phyloP scores from a whole-genome alignment of 2,113 vertebrate species.

The Grammomys dolichurus region DNA sequence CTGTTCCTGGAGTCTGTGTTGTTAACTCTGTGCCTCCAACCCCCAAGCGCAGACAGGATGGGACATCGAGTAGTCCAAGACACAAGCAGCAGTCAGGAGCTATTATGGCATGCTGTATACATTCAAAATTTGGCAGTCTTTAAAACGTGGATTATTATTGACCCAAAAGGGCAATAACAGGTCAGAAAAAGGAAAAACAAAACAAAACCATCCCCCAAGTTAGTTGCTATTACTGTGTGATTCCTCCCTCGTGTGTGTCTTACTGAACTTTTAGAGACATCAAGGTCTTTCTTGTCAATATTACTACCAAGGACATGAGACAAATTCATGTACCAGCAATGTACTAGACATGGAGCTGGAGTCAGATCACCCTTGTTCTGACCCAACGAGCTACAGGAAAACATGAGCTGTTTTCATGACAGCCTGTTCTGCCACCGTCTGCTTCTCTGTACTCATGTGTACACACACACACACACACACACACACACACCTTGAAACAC shows the following conservation, averaged over 20 bases:
- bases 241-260: neutral
- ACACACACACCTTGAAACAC: neutral
- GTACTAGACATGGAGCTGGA: neutral
- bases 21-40: too few species aligned
- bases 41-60: too few species aligned
- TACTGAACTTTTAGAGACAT: neutral
- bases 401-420: neutral
- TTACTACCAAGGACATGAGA: slow-evolving; percentile 26
- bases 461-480: too few species aligned
- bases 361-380: neutral
- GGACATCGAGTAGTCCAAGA: neutral
- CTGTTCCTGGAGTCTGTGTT: too few species aligned
- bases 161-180: slow-evolving; percentile 86
- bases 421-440: slow-evolving; percentile 36
- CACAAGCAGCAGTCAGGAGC: slow-evolving; percentile 78
- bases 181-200: neutral
- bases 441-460: neutral
- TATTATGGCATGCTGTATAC: slow-evolving; percentile 80
- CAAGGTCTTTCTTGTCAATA: neutral
- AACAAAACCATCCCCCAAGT: slow-evolving; percentile 55
- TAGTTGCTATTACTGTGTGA: neutral
- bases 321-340: slow-evolving; percentile 51
- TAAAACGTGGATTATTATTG: slow-evolving; percentile 88
- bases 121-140: slow-evolving; percentile 87
- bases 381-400: slow-evolving; percentile 38